A percentile compares a stretch with the other conserved stretches of the same genome.
Evolutionary conservation across 2,888 invertebrate genomes (phyloP).

Genomic region (Hydrotaea cyrtoneurina): DNA sequence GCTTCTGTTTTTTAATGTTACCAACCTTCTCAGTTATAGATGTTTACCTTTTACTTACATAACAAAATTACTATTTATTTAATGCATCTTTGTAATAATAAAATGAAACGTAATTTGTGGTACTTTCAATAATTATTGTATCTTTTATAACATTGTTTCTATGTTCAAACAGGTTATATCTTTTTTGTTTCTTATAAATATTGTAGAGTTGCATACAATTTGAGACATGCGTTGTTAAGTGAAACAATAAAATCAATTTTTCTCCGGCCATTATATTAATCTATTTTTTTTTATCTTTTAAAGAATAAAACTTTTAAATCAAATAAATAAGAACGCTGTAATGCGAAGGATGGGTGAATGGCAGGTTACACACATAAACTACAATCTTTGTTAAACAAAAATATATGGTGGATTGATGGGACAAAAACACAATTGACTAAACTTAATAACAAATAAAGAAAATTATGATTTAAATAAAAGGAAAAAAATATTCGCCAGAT

Average conservation of each 20-base stretch:
- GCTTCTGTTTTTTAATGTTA: too few species aligned
- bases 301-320: slow-evolving; percentile 16
- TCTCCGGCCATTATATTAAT: slow-evolving; percentile 20
- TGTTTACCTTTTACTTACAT: too few species aligned
- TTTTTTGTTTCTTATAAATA: slow-evolving; percentile 28
- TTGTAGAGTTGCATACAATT: slow-evolving; percentile 48
- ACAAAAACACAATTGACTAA: slow-evolving; percentile 69
- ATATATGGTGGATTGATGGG: slow-evolving; percentile 10
- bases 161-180: slow-evolving; percentile 38
- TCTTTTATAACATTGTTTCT: slow-evolving; percentile 34
- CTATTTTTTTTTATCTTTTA: slow-evolving; percentile 22
- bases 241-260: slow-evolving; percentile 32
- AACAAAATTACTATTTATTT: too few species aligned
- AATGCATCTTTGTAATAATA: neutral
- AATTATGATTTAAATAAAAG: slow-evolving; percentile 36
- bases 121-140: slow-evolving; percentile 27
- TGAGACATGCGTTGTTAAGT: slow-evolving; percentile 49
- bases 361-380: slow-evolving; percentile 13
- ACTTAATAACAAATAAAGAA: slow-evolving; percentile 67
- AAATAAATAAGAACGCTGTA: slow-evolving; percentile 44
- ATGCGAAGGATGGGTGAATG: neutral
- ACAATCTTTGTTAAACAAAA: slow-evolving; percentile 21
- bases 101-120: neutral
- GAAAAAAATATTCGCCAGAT: slow-evolving; percentile 76
- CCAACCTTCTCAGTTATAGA: too few species aligned